A percentile compares a stretch with the other conserved stretches of the same genome.
Evolutionary conservation across 2,113 vertebrate species (phyloP).

Genomic region (Nibea albiflora): DNA sequence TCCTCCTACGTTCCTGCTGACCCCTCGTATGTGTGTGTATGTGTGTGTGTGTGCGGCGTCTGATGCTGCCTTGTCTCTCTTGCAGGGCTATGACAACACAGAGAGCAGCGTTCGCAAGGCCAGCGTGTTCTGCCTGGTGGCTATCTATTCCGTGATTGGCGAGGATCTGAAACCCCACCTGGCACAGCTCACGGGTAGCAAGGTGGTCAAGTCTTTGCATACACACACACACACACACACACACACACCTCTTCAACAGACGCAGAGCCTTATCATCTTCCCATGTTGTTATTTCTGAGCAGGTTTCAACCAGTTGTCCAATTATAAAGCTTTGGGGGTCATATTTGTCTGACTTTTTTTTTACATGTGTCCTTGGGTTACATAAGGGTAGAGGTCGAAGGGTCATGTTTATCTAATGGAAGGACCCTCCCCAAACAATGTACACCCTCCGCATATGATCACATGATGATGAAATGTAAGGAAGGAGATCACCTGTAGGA

Average conservation of each 20-base stretch:
- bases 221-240: background rate
- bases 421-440: background rate
- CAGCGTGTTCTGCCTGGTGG: slow-evolving; percentile 98
- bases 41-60: background rate
- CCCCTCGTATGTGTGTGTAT: slow-evolving; percentile 18
- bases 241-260: slow-evolving; percentile 30
- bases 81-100: slow-evolving; percentile 96
- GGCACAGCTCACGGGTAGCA: slow-evolving; percentile 96
- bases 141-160: slow-evolving; percentile 98
- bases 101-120: slow-evolving; percentile 99
- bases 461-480: too few species aligned
- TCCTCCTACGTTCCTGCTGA: slow-evolving; percentile 51
- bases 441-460: background rate
- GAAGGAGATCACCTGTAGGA: background rate
- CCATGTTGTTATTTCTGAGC: slow-evolving; percentile 51
- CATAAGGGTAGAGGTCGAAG: slow-evolving; percentile 32
- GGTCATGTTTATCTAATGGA: slow-evolving; percentile 29
- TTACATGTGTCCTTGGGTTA: slow-evolving; percentile 54
- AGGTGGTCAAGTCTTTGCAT: slow-evolving; percentile 54
- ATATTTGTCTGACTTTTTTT: slow-evolving; percentile 33
- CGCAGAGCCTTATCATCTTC: slow-evolving; percentile 63
- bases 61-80: slow-evolving; percentile 41
- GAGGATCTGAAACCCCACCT: slow-evolving; percentile 98
- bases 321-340: slow-evolving; percentile 21
- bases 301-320: slow-evolving; percentile 29